Percentiles rank a stretch among this genome's conserved stretches.
Evolutionary conservation across 2,888 invertebrate species (phyloP).

Genomic region (Ferdinandea cuprea): DNA sequence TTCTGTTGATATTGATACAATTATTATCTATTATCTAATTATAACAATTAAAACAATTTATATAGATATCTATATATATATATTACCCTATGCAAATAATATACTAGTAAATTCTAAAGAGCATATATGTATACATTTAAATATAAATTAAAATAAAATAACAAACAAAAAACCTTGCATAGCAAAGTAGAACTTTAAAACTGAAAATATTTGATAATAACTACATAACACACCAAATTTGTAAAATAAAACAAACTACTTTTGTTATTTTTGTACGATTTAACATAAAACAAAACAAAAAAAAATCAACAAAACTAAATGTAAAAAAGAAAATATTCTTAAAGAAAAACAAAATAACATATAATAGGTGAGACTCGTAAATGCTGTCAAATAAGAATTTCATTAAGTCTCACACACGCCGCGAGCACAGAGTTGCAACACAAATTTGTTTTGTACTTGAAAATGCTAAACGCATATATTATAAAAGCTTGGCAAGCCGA

Average conservation of each 20-base stretch:
- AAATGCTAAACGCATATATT: too few species aligned
- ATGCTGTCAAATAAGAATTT: neutral
- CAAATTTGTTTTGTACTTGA: too few species aligned
- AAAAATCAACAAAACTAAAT: slow-evolving; percentile 1
- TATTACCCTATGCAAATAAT: slow-evolving; percentile 50
- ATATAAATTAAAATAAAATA: slow-evolving; percentile 35
- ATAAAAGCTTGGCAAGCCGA: too few species aligned
- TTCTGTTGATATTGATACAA: slow-evolving; percentile 64
- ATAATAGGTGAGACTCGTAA: neutral
- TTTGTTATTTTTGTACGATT: slow-evolving; percentile 73
- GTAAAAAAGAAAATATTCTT: neutral
- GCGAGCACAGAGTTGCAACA: too few species aligned
- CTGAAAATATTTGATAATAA: slow-evolving; percentile 41
- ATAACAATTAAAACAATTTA: slow-evolving; percentile 58
- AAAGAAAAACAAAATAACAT: neutral
- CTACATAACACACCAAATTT: slow-evolving; percentile 41
- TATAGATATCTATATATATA: slow-evolving; percentile 51
- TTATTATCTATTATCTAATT: slow-evolving; percentile 57
- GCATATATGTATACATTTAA: slow-evolving; percentile 65
- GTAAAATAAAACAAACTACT: slow-evolving; percentile 54
- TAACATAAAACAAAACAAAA: slow-evolving; percentile 29
- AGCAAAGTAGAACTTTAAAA: slow-evolving; percentile 58
- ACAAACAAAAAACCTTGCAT: slow-evolving; percentile 32
- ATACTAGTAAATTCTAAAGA: slow-evolving; percentile 60
- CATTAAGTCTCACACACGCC: too few species aligned